phyloP scores from a whole-genome alignment of 2,113 vertebrate genomes.

The Oreochromis aureus region DNA sequence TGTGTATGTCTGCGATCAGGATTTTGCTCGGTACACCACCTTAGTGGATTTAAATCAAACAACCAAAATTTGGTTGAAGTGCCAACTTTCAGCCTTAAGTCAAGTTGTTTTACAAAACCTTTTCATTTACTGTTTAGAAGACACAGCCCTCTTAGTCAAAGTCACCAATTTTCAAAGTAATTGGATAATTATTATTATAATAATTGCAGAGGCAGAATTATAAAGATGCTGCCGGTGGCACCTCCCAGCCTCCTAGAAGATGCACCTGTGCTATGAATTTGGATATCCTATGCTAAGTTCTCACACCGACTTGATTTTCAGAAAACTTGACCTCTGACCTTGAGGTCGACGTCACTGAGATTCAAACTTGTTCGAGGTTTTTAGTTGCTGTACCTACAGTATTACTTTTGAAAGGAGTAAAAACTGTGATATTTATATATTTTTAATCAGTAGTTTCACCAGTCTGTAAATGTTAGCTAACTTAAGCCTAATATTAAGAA shows the following conservation, averaged over 20 bases:
- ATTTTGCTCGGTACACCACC: not conserved
- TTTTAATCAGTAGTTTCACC: not conserved
- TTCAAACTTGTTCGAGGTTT: not conserved
- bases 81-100: not conserved
- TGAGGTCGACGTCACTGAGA: not conserved
- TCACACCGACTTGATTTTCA: not conserved
- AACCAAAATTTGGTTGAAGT: not conserved
- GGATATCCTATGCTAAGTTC: not conserved
- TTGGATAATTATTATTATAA: not conserved
- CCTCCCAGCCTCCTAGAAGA: too few relatives aligned
- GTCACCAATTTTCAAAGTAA: not conserved
- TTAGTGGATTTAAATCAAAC: not conserved
- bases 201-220: not conserved
- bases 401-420: not conserved
- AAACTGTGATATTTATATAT: not conserved
- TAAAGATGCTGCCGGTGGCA: not conserved
- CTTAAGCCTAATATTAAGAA: not conserved
- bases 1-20: not conserved
- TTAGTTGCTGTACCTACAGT: accelerated
- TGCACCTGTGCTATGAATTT: not conserved
- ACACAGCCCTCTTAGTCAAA: not conserved
- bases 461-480: not conserved
- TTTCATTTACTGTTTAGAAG: not conserved
- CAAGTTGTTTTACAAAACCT: not conserved
- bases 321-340: not conserved